Evolutionary conservation across 53 echinoderm and acorn worm genomes (phyloP).

Genomic region (Patiria pectinifera): DNA sequence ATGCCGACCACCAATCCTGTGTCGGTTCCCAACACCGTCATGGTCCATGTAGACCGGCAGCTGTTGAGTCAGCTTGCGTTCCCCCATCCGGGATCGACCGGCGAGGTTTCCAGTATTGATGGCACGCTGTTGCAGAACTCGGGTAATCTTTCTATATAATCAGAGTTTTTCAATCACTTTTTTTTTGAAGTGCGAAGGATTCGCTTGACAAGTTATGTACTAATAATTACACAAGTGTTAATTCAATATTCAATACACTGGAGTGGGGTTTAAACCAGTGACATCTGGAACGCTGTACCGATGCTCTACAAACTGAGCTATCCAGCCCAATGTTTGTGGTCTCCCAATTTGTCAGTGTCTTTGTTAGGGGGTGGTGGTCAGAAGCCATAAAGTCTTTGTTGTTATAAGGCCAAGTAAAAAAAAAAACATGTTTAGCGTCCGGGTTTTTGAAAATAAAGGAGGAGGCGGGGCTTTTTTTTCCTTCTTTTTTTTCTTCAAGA

Average conservation of each 20-base stretch:
- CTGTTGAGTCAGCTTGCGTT: slow-evolving; percentile 44
- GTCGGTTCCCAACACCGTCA: slow-evolving; percentile 34
- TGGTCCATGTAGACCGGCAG: slow-evolving; percentile 53
- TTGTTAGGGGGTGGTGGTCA: no score
- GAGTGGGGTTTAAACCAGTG: neutral
- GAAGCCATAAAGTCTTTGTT: no score
- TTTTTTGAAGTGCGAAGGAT: neutral
- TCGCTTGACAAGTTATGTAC: neutral
- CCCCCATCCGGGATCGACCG: slow-evolving; percentile 13
- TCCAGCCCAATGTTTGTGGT: no score
- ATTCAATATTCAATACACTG: neutral
- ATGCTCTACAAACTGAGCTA: no score
- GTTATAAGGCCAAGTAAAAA: no score
- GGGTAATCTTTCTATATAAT: neutral
- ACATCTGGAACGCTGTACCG: neutral
- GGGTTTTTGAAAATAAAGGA: no score
- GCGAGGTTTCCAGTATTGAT: slow-evolving; percentile 26
- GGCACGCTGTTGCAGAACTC: slow-evolving; percentile 43
- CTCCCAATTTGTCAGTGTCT: neutral
- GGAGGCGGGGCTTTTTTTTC: no score
- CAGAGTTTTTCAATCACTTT: neutral
- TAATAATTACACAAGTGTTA: neutral
- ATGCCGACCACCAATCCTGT: slow-evolving; percentile 38
- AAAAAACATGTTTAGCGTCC: no score
- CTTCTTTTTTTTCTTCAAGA: no score